phyloP scores from a whole-genome alignment of 1,140 invertebrate genomes.

The Adelges cooleyi region DNA sequence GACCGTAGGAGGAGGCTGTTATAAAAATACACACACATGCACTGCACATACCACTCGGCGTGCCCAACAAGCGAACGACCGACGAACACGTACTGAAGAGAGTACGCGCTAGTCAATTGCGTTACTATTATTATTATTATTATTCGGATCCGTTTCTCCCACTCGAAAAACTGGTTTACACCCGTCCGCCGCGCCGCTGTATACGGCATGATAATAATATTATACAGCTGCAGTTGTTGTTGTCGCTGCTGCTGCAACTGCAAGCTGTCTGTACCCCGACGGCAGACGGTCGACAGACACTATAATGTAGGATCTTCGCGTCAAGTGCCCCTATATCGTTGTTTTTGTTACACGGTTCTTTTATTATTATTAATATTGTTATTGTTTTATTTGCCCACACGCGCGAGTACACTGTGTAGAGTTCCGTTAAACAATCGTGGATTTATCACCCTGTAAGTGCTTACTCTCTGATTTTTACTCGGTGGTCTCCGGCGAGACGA shows the following conservation, averaged over 20 bases:
- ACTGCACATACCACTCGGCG: not conserved
- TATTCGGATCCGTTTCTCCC: slow-evolving; percentile 11
- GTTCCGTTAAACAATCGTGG: no score
- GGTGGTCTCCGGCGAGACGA: no score
- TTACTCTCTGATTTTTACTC: no score
- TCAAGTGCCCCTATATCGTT: no score
- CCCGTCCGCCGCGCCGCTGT: not conserved
- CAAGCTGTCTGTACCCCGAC: not conserved
- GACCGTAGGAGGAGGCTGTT: not conserved
- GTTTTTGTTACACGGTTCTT: no score
- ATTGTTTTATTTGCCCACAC: no score
- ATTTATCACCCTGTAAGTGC: no score
- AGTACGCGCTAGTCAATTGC: not conserved
- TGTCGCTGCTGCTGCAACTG: not conserved
- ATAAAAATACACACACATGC: not conserved
- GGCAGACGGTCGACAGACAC: not conserved
- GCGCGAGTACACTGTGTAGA: no score
- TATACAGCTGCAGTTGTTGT: not conserved
- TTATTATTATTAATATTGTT: no score
- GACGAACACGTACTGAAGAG: slow-evolving; percentile 6
- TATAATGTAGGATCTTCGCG: no score
- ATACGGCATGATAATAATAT: no score
- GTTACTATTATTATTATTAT: not conserved
- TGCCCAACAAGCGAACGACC: not conserved
- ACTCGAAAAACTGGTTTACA: slow-evolving; percentile 12